These are phyloP conservation scores for Drosophila dunni DNA, from an alignment of 1,140 invertebrate genomes.

Conservation along the genomic window DNA sequence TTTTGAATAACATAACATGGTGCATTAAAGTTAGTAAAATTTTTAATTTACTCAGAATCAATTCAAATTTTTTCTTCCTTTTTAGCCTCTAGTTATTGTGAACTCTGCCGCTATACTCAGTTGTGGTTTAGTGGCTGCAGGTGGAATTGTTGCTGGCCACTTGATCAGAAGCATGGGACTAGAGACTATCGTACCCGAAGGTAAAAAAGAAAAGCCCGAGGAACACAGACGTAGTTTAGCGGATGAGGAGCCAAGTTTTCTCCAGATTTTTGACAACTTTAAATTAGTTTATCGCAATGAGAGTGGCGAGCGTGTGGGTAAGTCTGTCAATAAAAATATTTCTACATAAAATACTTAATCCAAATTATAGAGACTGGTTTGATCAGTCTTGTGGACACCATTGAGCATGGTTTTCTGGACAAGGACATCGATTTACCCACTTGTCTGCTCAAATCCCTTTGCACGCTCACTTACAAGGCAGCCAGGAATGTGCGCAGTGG, in stretches of 20 bases:
- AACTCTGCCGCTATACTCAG: conserved; percentile 69
- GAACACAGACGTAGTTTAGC: conserved; percentile 28
- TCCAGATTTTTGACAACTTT: conserved; percentile 62
- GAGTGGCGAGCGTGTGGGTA: conserved; percentile 68
- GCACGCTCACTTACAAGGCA: conserved; percentile 51
- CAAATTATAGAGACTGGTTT: conserved; percentile 56
- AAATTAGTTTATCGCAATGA: conserved; percentile 72
- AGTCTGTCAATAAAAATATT: not conserved
- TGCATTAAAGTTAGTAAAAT: too few relatives aligned
- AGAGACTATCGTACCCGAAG: conserved; percentile 49
- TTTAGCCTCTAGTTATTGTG: conserved; percentile 59
- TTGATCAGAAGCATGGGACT: conserved; percentile 63
- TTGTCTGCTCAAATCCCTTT: conserved; percentile 71
- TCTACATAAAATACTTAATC: not conserved
- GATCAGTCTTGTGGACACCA: conserved; percentile 50
- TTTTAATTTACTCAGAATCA: too few relatives aligned
- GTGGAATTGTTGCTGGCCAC: conserved; percentile 56
- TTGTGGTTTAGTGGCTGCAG: conserved; percentile 61
- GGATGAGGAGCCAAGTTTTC: conserved; percentile 35
- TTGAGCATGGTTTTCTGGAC: conserved; percentile 61
- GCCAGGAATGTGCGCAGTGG: conserved; percentile 31
- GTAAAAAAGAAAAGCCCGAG: conserved; percentile 9
- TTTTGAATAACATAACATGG: too few relatives aligned
- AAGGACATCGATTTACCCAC: conserved; percentile 63
- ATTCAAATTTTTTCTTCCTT: too few relatives aligned